Evolutionary conservation across 2,888 invertebrate genomes (phyloP).

Genomic region (Sinelater perroti): DNA sequence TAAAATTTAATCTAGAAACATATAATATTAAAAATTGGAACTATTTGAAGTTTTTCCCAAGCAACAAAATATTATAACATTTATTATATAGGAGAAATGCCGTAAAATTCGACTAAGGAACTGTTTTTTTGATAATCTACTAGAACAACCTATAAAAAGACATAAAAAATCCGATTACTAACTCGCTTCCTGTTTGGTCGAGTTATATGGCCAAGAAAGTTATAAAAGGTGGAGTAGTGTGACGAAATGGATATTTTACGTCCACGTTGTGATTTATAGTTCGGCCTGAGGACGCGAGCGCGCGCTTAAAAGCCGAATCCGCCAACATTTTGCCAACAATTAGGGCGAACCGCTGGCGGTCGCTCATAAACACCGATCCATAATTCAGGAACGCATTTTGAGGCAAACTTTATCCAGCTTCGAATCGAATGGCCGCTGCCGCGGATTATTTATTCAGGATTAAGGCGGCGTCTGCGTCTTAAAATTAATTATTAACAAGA

Average conservation of each 20-base stretch:
- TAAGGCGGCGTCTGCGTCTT: constrained; percentile 12
- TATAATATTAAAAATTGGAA: too few relatives aligned
- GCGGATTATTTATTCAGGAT: constrained; percentile 24
- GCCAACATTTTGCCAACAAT: too few relatives aligned
- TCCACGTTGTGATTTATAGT: constrained; percentile 7
- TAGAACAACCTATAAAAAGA: neutral
- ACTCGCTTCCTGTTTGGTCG: constrained; percentile 5
- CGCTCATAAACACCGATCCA: neutral
- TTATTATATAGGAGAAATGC: too few relatives aligned
- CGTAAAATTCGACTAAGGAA: neutral
- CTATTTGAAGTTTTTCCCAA: too few relatives aligned
- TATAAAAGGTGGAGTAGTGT: constrained; percentile 14
- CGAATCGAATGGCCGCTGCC: neutral
- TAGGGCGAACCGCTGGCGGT: too few relatives aligned
- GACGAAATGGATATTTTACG: constrained; percentile 16
- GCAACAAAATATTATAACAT: too few relatives aligned
- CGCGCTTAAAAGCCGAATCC: too few relatives aligned
- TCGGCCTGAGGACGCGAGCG: too few relatives aligned
- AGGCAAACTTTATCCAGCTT: constrained; percentile 7
- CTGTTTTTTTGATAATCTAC: neutral
- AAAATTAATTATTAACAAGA: constrained; percentile 29
- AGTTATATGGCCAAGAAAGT: constrained; percentile 17
- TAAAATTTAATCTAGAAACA: too few relatives aligned
- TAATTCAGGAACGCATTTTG: neutral
- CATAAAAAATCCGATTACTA: constrained; percentile 7